Evolutionary conservation across 2,888 invertebrate genomes (phyloP), one percentile per base, ranked within the genome.

Genomic region (Muschampia plurimacula): DNA sequence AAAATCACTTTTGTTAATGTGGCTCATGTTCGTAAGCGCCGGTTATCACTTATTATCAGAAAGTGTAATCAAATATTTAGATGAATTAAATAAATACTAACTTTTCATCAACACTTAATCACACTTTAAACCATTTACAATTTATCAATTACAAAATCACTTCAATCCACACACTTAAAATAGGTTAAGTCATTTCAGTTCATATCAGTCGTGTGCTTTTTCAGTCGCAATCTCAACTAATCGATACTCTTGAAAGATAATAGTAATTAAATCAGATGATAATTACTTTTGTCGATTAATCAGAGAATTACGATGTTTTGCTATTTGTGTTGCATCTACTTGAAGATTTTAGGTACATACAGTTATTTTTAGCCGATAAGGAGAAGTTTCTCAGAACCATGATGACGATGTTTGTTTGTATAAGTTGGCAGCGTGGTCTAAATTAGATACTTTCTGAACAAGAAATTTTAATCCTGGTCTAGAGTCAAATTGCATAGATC

Each of bases 401-500:
- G 98, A 97, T 0, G 98, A 98, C 46, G 98, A 98, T 10, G 98
- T 98, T 90, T 98, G 98, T 74, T 97, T 97, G 86, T 98, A 98
- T n/a, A 98, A 93, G 89, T 98, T 98, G 1, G 98, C 98, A 5
- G 98, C 97, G 80, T 97, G 96, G 74, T 97, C 97, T 76, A 98
- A 95, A 83, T 97, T 97, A 0, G 97, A 97, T 0, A 98, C 98
- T 93, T 99, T 99, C 89, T 99, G 99, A 76, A 98, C 96, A 3
- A 99, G 95, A 87, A 99, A 99, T 88, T 99, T 99, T 28, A 99
- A 93, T 0, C 99, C 99, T 0, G 99, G 99, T 46, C 99, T 95
- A 9, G 96, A 95, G 88, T 99, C 99, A 85, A 99, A 99, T 82
- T 97, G 97, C 85, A 97, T 95, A 0, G 98, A 97, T 73, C 97